phyloP scores from a whole-genome alignment of 2,797 vertebrate genomes.

The Phalanger gymnotis region DNA sequence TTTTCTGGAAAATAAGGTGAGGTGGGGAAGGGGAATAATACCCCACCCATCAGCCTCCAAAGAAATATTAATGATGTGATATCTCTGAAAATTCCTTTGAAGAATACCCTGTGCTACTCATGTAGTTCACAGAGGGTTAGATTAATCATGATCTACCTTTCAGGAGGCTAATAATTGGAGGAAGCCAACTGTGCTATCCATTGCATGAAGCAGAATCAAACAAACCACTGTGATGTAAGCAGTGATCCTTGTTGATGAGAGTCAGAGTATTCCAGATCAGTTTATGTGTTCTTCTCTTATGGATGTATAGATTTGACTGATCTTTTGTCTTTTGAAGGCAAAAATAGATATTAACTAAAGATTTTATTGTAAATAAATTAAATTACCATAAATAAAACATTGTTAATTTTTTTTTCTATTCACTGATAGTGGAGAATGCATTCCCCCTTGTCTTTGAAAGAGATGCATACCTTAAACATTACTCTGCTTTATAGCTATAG shows the following conservation, averaged over 20 bases:
- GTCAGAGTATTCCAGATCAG: neutral
- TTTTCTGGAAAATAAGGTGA: neutral
- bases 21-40: neutral
- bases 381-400: constrained; percentile 68
- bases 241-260: constrained; percentile 59
- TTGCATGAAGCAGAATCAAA: constrained; percentile 48
- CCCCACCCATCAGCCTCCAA: neutral
- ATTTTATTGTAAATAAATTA: constrained; percentile 74
- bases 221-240: constrained; percentile 39
- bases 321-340: constrained; percentile 22
- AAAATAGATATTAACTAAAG: constrained; percentile 59
- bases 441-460: constrained; percentile 63
- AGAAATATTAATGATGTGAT: constrained; percentile 41
- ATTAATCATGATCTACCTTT: constrained; percentile 73
- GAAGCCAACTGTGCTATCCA: neutral
- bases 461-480: constrained; percentile 70
- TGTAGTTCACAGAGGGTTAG: constrained; percentile 11
- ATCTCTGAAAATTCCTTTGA: constrained; percentile 43
- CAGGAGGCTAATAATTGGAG: constrained; percentile 30
- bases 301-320: neutral
- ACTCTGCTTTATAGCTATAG: constrained; percentile 68
- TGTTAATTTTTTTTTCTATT: constrained; percentile 66
- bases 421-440: constrained; percentile 19
- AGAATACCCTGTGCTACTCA: neutral
- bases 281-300: neutral